Conservation (phyloP, 2,113 vertebrate genomes). For the Butastur rufipennis region DNA sequence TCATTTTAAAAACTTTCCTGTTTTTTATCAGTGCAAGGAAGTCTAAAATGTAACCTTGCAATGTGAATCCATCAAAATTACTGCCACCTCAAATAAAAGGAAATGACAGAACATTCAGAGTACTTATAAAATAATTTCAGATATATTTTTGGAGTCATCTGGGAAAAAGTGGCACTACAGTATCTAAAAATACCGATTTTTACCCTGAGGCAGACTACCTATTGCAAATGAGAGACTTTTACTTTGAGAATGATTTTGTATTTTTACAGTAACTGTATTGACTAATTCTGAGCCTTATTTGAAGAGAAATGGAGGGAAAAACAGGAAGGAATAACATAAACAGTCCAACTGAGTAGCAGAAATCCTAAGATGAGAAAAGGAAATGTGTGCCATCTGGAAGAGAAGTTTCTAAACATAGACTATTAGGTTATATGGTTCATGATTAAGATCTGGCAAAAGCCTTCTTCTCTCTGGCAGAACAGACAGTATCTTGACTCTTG, state of each 20-base stretch:
- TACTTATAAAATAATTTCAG: conserved; percentile 11
- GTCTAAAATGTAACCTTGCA: background rate
- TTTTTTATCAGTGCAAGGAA: background rate
- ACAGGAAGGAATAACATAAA: conserved; percentile 9
- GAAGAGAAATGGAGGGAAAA: background rate
- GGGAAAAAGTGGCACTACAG: background rate
- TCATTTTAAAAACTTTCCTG: background rate
- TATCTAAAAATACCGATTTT: conserved; percentile 3
- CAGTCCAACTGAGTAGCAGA: background rate
- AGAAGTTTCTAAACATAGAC: conserved; percentile 45
- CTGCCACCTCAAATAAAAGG: background rate
- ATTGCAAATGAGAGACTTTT: background rate
- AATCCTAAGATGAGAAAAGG: conserved; percentile 33
- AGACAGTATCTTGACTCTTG: conserved; percentile 48
- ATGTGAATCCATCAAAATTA: conserved; percentile 4
- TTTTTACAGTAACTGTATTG: background rate
- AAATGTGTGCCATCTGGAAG: conserved; percentile 49
- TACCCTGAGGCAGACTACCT: background rate
- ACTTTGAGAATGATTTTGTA: background rate
- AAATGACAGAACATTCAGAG: conserved; percentile 10
- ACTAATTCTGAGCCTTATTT: background rate
- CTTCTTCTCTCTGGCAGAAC: conserved; percentile 45
- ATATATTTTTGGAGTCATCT: background rate
- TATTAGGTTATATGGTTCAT: conserved; percentile 54
- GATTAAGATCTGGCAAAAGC: conserved; percentile 54